Evolutionary conservation across 2,888 invertebrate genomes (phyloP), one percentile per base, ranked within the genome.

Genomic region (Romanomermis culicivorax): DNA sequence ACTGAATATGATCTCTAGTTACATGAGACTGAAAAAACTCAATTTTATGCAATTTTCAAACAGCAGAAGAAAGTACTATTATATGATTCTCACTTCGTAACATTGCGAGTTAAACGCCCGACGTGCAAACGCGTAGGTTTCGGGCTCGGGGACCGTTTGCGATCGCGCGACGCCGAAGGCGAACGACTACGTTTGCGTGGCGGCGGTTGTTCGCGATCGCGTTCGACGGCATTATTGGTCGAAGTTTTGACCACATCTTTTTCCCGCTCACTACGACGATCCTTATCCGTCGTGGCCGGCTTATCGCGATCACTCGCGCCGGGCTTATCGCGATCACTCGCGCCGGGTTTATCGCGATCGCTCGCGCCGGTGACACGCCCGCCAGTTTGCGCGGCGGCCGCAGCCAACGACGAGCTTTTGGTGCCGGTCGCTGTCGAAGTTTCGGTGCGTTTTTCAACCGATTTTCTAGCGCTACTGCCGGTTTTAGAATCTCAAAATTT

Each of bases 41-140:
- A 7, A 36, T 17, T 45, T 45, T n/a, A 45, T 23, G 11, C 14
- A 45, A n/a, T 7, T 23, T 17, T 45, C 11, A 23, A 11, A 45
- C 11, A 45, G 23, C 23, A 20, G 7, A 7, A 45, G 14, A 23
- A 45, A 17, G 14, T 23, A 45, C 11, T n/a, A 7, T 29, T 26
- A n/a, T n/a, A n/a, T n/a, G 2, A 17, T 29, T 26, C 50, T 29
- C 2, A 56, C 65, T 82, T 82, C 58, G 81, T 83, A 1, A 95
- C 86, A 68, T 95, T 95, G 26, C 88, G 75, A 0, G 91, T 89
- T 57, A 95, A 74, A 11, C 85, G 79, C 0, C 89, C 91, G 58
- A 95, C 82, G 68, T 93, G 91, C 64, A 95, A 87, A 66, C 91
- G 83, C 1, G 83, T 83, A 0, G 91, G 87, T 43, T 84, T 79